Evolutionary conservation across 1,140 invertebrate genomes (phyloP), one percentile per base, ranked within the genome.

Genomic region (Lasioglossum baleicum): DNA sequence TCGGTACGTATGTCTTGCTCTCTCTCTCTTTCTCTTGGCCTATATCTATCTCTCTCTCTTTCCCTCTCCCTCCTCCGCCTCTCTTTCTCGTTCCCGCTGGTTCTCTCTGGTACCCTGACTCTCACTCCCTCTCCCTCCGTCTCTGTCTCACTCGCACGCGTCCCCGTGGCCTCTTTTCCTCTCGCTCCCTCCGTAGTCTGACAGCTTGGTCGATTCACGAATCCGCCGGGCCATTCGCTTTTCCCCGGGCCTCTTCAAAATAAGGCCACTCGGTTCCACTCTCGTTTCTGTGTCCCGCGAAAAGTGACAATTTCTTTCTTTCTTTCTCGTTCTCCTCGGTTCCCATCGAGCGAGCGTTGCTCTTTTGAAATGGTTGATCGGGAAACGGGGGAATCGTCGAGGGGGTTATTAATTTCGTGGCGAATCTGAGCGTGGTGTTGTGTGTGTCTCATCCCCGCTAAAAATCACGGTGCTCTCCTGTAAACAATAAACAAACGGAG

Each of bases 201-300:
- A 89, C 88, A 90, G 87, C 86, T 90, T 90, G 87, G 89, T 90
- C 89, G 90, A 90, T 90, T 90, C 87, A 87, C 82, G 78, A 86
- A 84, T 88, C 80, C 81, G 83, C 89, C 85, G 85, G 84, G 88
- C 76, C 79, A 77, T 80, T 80, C 81, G 76, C 84, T 81, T 84
- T 87, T 89, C 81, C 87, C 87, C 88, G 86, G 86, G 87, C 67
- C 79, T 82, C 77, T 81, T 86, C 78, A 69, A 83, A 87, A 86
- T 81, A 87, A 83, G 77, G 82, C 61, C 82, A 81, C 75, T 81
- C 44, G 67, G 58, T 71, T 72, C 75, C 61, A 44, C 64, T 71
- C 58, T 11, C 20, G 56, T 58, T 58, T 8, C 35, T 35, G 35
- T 44, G 11, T 13, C 6, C 0, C 13, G 75, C 20, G 51, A 26